Evolutionary conservation across 2,888 invertebrate genomes (phyloP).

Genomic region (Torymus tubicola): DNA sequence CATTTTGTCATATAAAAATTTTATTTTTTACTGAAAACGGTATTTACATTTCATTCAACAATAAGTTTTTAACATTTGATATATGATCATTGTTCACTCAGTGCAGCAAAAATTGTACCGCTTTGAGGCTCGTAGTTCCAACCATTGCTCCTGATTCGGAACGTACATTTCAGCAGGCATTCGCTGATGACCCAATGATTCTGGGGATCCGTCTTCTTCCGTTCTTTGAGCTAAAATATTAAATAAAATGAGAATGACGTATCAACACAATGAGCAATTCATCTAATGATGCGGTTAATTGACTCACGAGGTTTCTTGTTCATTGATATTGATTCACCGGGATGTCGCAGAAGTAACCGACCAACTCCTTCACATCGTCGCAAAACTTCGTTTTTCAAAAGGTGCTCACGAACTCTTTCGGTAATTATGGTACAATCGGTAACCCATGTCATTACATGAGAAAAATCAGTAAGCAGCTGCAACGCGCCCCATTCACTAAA

Average conservation of each 20-base stretch:
- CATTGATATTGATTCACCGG: constrained; percentile 91
- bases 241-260: constrained; percentile 19
- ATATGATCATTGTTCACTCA: constrained; percentile 58
- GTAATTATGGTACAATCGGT: constrained; percentile 80
- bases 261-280: not conserved
- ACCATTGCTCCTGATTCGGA: constrained; percentile 93
- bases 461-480: constrained; percentile 89
- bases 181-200: constrained; percentile 77
- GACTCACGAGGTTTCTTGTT: constrained; percentile 64
- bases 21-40: too few relatives aligned
- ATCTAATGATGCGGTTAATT: too few relatives aligned
- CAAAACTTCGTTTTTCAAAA: constrained; percentile 78
- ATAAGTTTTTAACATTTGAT: too few relatives aligned
- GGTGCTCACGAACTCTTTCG: constrained; percentile 75
- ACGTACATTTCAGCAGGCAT: constrained; percentile 96
- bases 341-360: constrained; percentile 85
- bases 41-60: too few relatives aligned
- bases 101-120: constrained; percentile 67
- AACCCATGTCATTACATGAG: constrained; percentile 87
- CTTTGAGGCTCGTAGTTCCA: constrained; percentile 84
- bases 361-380: constrained; percentile 92
- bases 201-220: constrained; percentile 70
- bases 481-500: constrained; percentile 84
- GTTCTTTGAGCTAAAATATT: constrained; percentile 64
- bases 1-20: too few relatives aligned